Percentiles rank a stretch among this genome's conserved stretches.
Evolutionary conservation across 2,797 vertebrate species (phyloP).

Genomic region (Pseudomugil tenellus): DNA sequence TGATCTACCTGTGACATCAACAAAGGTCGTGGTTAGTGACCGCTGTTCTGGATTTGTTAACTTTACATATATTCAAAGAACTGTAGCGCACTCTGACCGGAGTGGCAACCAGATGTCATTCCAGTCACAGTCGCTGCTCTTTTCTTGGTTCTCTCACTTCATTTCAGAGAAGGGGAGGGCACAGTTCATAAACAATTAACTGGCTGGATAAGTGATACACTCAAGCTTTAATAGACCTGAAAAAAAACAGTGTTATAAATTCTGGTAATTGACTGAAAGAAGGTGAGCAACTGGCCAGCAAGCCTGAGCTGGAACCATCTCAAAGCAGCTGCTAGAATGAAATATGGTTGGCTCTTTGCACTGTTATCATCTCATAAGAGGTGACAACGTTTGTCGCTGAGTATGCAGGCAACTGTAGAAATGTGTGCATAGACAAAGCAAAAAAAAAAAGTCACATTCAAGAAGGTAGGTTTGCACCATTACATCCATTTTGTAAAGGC

Average conservation of each 20-base stretch:
- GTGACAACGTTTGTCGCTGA: constrained; percentile 7
- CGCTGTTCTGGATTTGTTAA: constrained; percentile 41
- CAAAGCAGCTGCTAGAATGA: constrained; percentile 17
- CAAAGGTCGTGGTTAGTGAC: constrained; percentile 20
- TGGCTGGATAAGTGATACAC: constrained; percentile 80
- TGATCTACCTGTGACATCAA: constrained; percentile 38
- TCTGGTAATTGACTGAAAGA: constrained; percentile 74
- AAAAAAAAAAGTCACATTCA: constrained; percentile 13
- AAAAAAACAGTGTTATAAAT: constrained; percentile 79
- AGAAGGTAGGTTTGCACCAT: constrained; percentile 22
- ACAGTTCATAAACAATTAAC: constrained; percentile 83
- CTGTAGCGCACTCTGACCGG: constrained; percentile 58
- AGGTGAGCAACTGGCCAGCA: constrained; percentile 59
- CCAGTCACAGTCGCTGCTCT: constrained; percentile 55
- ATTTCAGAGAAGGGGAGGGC: constrained; percentile 66
- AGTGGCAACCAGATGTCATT: constrained; percentile 46
- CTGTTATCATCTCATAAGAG: constrained; percentile 15
- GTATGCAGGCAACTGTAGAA: neutral
- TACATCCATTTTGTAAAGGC: constrained; percentile 33
- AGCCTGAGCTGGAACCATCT: constrained; percentile 32
- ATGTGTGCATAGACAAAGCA: constrained; percentile 8
- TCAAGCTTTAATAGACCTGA: constrained; percentile 78
- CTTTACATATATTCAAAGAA: constrained; percentile 55
- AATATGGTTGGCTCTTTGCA: constrained; percentile 12
- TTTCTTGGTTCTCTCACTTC: constrained; percentile 64